These are phyloP conservation scores for Hofmannophila pseudospretella DNA, from an alignment of 2,888 invertebrate species.

Conservation along the genomic window DNA sequence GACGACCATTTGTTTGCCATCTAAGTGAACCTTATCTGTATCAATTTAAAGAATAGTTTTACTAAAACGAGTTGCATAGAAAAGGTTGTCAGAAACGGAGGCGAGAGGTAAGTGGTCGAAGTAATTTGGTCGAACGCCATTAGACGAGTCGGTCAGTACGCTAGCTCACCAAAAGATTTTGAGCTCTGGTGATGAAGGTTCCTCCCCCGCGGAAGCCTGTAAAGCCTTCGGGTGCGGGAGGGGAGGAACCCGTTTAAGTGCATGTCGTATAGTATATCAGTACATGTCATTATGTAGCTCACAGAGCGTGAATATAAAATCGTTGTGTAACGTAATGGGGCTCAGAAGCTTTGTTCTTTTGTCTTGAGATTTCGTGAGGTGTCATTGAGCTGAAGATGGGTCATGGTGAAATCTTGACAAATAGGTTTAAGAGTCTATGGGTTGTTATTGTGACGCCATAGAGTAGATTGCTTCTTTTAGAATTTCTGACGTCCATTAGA, in stretches of 20 bases:
- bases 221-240: not conserved
- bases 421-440: slow-evolving; percentile 13
- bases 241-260: not conserved
- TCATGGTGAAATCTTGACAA: slow-evolving; percentile 54
- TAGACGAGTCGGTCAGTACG: slow-evolving; percentile 30
- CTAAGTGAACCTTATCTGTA: slow-evolving; percentile 9
- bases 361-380: slow-evolving; percentile 53
- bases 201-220: not conserved
- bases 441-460: too few species aligned
- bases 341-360: slow-evolving; percentile 61
- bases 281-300: slow-evolving; percentile 52
- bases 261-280: slow-evolving; percentile 15
- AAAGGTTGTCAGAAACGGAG: slow-evolving; percentile 17
- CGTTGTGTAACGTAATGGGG: slow-evolving; percentile 61
- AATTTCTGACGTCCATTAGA: too few species aligned
- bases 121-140: slow-evolving; percentile 56
- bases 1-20: slow-evolving; percentile 9
- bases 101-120: slow-evolving; percentile 44
- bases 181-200: not conserved
- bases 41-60: slow-evolving; percentile 16
- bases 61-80: not conserved
- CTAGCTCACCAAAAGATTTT: not conserved
- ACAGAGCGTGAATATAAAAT: slow-evolving; percentile 56
- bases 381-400: slow-evolving; percentile 62
- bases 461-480: too few species aligned